Base-by-base conservation (phyloP, 2,797 vertebrate genomes). In the Hydrolagus colliei region DNA sequence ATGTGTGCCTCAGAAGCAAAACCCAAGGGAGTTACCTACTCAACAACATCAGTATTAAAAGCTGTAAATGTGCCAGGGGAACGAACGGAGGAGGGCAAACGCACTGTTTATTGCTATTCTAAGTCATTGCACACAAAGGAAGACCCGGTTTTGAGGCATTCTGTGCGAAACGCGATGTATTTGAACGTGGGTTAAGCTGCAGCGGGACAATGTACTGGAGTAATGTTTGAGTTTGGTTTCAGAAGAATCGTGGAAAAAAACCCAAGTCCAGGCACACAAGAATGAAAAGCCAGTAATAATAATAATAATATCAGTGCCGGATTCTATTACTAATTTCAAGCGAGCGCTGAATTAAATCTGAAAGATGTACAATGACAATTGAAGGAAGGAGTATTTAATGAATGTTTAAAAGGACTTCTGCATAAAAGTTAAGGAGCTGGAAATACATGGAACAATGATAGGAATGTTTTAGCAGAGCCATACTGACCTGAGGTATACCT, bases 31-130 rank as follows among this genome's bases (percentile, higher is more conserved):
- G 67, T 84, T 84, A 84, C 18, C 27, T 84, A 12, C 63, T 84
- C 68, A 65, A 84, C 79, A 68, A 41, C 65, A 52, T 52, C 41
- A 71, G 65, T 71, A 68, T 35, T 68, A 84, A 84, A 84, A 84
- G 18, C 32, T 11, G 14, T 52, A 52, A 4, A n/a, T 52, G 41
- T 52, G 41, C 41, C 41, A 52, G 41, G 41, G 65, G 41, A 41
- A 82, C 16, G 68, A 65, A 27, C 11, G 22, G 32, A 14, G 32
- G 61, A 68, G 35, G 67, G 32, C 20, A 68, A 52, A 14, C 41
- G 22, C 65, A 71, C 52, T 1, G 74, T 20, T 76, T 76, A 41
- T 18, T 52, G 16, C 10, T 35, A 76, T 76, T 52, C 18, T 52
- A 75, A 75, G 41, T 77, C 16, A 16, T 61, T 74, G 11, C 41